Base-by-base conservation (phyloP, 1,140 invertebrate species). In the Brachionus manjavacas region DNA sequence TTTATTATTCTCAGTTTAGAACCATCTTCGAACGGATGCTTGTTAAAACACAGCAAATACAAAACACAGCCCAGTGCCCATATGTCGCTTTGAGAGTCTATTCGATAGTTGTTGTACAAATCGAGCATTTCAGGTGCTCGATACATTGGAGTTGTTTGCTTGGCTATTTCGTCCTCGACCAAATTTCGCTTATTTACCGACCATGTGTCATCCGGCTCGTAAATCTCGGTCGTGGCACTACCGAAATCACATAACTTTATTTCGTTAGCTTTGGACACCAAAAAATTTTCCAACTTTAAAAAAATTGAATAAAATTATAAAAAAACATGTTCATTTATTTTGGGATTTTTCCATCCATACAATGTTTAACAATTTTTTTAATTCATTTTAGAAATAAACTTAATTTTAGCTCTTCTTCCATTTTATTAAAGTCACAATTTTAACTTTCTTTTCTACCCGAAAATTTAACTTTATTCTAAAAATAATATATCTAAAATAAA, bases 171-270 rank as follows among this genome's bases (percentile, higher is more conserved):
- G 91, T 99, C 98, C 91, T 99, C 97, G 12, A 99, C 91, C 87
- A 94, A 92, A 85, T 94, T 94, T 86, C 97, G 92, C 90, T 97
- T 94, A 87, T 95, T 94, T 68, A 94, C 94, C 87, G 93, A 94
- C 97, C 97, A 99, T 46, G 93, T 93, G 25, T 93, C 91, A 88
- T 97, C 94, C 23, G 96, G 95, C 74, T 92, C 87, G 88, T 93
- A 94, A 41, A 93, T 91, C 87, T 95, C 93, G 20, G 92, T 94
- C 31, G 95, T 97, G 1, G 96, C 93, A 87, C 96, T 98, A 1
- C 98, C 98, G 92, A 99, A 99, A 91, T 99, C 98, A 91, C 98
- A 99, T 68, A 99, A 90, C 90, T 99, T 99, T 46, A 99, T 93
- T 85, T 92, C 92, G 85, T 95, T 95, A 87, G 94, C 92, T 84